Evolutionary conservation across 2,888 invertebrate genomes (phyloP).

Genomic region (Orthosia gracilis): DNA sequence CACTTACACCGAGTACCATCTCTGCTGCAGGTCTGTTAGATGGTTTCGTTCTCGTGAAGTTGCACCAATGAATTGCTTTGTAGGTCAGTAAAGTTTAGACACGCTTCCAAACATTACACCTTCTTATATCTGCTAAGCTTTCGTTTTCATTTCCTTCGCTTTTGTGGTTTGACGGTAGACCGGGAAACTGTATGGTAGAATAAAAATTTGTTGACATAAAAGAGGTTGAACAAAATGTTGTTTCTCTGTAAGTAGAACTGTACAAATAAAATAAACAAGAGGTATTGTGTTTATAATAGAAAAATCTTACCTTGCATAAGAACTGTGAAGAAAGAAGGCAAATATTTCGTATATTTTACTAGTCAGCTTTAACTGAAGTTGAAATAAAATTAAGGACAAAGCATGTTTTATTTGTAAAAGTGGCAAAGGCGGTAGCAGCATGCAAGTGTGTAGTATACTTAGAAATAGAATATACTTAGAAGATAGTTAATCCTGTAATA

Average conservation of each 20-base stretch:
- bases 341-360: neutral
- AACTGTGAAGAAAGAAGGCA: neutral
- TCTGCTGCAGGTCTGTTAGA: slow-evolving; percentile 88
- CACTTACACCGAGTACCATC: slow-evolving; percentile 70
- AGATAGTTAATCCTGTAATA: neutral
- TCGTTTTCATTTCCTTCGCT: slow-evolving; percentile 68
- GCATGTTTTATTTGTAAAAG: neutral
- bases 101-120: slow-evolving; percentile 77
- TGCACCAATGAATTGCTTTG: slow-evolving; percentile 88
- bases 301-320: neutral
- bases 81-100: slow-evolving; percentile 88
- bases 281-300: neutral
- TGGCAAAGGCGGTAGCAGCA: slow-evolving; percentile 21
- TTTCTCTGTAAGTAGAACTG: neutral
- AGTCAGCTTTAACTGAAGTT: neutral
- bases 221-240: neutral
- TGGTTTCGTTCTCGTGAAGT: slow-evolving; percentile 87
- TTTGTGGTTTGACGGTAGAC: slow-evolving; percentile 52
- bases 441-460: neutral
- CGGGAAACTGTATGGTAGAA: neutral
- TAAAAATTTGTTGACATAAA: neutral
- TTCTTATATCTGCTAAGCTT: slow-evolving; percentile 71
- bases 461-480: slow-evolving; percentile 3
- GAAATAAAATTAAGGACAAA: neutral
- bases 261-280: neutral